Percentiles rank a stretch among this genome's conserved stretches.
These are phyloP conservation scores for Holotrichia oblita DNA, from an alignment of 1,140 invertebrate genomes.

Conservation along the genomic window DNA sequence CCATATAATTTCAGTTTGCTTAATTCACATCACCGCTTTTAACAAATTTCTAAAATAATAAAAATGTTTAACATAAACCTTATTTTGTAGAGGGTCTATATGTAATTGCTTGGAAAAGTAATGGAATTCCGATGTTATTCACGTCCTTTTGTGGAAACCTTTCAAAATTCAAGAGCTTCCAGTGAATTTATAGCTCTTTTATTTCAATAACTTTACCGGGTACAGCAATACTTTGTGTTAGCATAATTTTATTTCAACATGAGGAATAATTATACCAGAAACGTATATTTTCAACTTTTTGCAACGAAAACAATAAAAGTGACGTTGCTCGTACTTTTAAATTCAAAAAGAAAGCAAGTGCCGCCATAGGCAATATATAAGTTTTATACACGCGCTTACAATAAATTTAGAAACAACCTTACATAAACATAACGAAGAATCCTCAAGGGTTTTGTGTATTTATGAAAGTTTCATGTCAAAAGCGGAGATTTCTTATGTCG, in stretches of 20 bases:
- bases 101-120: too few relatives aligned
- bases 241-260: too few relatives aligned
- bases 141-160: too few relatives aligned
- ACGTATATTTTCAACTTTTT: background rate
- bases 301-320: background rate
- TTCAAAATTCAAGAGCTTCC: too few relatives aligned
- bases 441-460: slow-evolving; percentile 23
- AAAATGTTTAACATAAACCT: too few relatives aligned
- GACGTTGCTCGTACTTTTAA: background rate
- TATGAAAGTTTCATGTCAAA: slow-evolving; percentile 23
- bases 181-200: too few relatives aligned
- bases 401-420: slow-evolving; percentile 10
- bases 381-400: slow-evolving; percentile 8
- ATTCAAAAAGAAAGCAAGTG: background rate
- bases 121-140: too few relatives aligned
- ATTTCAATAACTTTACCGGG: background rate
- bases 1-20: too few relatives aligned
- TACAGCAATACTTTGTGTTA: background rate
- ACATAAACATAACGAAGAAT: slow-evolving; percentile 6
- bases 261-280: background rate
- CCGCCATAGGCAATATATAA: background rate
- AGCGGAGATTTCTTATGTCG: background rate
- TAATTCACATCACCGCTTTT: too few relatives aligned
- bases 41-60: too few relatives aligned
- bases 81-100: too few relatives aligned